phyloP scores from a whole-genome alignment of 2,113 vertebrate genomes.

The Onychostruthus taczanowskii region DNA sequence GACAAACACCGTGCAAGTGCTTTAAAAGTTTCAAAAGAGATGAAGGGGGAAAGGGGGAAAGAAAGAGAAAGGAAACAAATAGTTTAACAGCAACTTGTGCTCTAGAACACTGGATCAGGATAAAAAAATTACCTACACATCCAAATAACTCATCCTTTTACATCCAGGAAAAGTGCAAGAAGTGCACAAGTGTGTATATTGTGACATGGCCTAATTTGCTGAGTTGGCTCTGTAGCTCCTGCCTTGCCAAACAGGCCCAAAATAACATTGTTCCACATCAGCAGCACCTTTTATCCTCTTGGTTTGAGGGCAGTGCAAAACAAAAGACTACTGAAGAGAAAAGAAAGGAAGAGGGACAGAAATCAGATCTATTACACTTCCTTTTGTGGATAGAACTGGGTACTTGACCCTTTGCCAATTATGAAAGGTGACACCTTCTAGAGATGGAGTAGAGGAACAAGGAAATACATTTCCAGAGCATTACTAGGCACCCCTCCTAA shows the following conservation, averaged over 20 bases:
- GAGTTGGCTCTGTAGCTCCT: not conserved
- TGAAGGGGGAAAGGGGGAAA: not conserved
- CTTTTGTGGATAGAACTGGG: not conserved
- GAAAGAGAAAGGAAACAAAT: not conserved
- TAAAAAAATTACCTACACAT: not conserved
- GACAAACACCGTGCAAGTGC: not conserved
- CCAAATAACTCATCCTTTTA: not conserved
- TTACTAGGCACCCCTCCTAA: not conserved
- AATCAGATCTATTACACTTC: not conserved
- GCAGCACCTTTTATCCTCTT: not conserved
- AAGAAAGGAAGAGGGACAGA: not conserved
- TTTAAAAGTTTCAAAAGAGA: not conserved
- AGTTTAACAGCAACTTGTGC: not conserved
- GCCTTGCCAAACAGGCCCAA: not conserved
- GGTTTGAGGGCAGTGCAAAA: not conserved
- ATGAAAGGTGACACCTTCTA: not conserved
- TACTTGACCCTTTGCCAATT: not conserved
- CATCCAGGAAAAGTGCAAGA: not conserved
- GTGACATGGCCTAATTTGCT: not conserved
- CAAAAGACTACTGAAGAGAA: not conserved
- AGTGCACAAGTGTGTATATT: not conserved
- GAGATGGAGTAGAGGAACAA: not conserved
- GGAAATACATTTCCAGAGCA: not conserved
- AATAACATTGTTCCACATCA: not conserved
- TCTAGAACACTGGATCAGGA: not conserved